Percentiles rank a stretch among this genome's conserved stretches.
These are phyloP conservation scores for Leptoteleia sp. DNA, from an alignment of 1,140 invertebrate species.

Conservation along the genomic window DNA sequence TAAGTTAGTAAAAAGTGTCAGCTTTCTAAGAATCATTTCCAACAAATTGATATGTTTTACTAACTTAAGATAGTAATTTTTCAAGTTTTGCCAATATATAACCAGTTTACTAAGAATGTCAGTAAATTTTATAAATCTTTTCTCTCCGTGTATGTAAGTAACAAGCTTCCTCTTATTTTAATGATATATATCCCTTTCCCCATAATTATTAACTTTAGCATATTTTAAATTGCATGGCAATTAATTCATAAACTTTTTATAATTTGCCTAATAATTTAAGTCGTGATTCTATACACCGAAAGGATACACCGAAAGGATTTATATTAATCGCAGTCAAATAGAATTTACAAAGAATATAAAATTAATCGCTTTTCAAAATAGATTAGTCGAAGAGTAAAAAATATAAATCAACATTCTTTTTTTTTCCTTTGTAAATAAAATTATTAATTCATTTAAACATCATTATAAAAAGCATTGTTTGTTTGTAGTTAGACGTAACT, in stretches of 20 bases:
- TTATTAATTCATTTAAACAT: conserved; percentile 12
- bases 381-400: conserved; percentile 7
- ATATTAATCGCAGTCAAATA: conserved; percentile 1
- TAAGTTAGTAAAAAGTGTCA: no score
- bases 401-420: conserved; percentile 25
- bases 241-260: neutral
- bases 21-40: no score
- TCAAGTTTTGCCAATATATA: no score
- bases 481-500: conserved; percentile 17
- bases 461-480: conserved; percentile 40
- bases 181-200: no score
- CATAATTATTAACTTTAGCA: conserved; percentile 13
- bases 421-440: conserved; percentile 26
- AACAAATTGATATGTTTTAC: no score
- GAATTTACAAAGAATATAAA: neutral
- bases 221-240: conserved; percentile 19
- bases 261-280: conserved; percentile 1
- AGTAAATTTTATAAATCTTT: no score
- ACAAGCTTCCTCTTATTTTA: no score
- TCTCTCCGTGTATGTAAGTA: no score
- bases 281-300: neutral
- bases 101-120: no score
- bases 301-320: conserved; percentile 4
- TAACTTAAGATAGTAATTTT: no score
- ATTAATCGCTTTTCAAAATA: neutral